Conservation (phyloP, 2,797 vertebrate genomes). For the Bradypodion pumilum region DNA sequence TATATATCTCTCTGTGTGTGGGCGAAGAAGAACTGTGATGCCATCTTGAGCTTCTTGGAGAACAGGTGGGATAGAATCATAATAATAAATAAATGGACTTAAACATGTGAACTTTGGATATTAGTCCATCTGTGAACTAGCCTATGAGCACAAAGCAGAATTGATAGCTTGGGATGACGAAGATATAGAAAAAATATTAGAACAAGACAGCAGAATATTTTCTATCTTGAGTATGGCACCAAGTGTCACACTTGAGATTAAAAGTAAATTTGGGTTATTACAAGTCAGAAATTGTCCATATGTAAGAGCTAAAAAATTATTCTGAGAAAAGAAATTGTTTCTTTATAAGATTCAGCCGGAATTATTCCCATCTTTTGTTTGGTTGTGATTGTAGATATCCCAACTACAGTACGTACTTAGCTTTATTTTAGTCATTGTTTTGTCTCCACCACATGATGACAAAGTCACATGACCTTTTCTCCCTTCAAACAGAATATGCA, state of each 20-base stretch:
- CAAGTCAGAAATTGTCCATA: not conserved
- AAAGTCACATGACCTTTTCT: not conserved
- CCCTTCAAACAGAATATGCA: not conserved
- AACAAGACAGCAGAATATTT: too few relatives aligned
- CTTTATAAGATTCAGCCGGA: not conserved
- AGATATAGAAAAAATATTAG: not conserved
- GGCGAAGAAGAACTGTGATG: not conserved
- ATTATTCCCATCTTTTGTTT: not conserved
- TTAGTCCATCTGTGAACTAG: not conserved
- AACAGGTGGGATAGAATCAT: not conserved
- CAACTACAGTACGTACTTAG: too few relatives aligned
- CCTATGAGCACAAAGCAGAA: not conserved
- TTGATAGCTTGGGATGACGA: not conserved
- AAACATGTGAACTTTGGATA: not conserved
- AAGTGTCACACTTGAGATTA: not conserved
- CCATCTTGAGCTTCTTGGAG: not conserved
- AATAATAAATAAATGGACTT: not conserved
- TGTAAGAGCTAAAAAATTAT: not conserved
- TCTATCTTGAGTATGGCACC: not conserved
- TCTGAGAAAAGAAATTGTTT: not conserved
- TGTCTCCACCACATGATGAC: not conserved
- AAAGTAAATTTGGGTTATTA: not conserved
- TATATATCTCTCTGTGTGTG: not conserved
- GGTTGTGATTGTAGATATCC: not conserved
- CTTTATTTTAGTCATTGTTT: not conserved